Conservation (phyloP, 2,797 vertebrate genomes). For the Varecia variegata region DNA sequence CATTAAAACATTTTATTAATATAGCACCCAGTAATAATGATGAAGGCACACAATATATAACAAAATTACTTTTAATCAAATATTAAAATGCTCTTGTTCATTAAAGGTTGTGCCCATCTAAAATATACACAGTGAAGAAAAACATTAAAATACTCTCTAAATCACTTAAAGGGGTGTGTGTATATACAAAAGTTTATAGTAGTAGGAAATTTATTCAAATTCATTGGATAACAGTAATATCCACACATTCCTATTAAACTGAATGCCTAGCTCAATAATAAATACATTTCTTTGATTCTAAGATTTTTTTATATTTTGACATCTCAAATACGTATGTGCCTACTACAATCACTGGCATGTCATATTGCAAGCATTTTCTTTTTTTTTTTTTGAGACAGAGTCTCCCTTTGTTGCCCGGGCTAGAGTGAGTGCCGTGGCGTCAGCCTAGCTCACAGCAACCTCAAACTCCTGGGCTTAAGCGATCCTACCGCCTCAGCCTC, state of each 20-base stretch:
- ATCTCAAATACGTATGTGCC: not conserved
- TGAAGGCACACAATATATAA: slow-evolving; percentile 63
- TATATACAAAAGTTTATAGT: not conserved
- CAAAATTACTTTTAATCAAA: slow-evolving; percentile 51
- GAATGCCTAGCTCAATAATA: not conserved
- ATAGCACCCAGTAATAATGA: slow-evolving; percentile 38
- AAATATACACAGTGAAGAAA: slow-evolving; percentile 49
- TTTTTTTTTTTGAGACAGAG: too few relatives aligned
- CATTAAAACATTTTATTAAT: slow-evolving; percentile 26
- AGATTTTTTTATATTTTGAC: not conserved
- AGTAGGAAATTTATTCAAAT: not conserved
- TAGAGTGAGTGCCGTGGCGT: too few relatives aligned
- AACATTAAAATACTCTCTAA: not conserved
- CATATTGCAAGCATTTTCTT: not conserved
- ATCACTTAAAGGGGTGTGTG: not conserved
- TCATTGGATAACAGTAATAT: not conserved
- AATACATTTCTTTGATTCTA: slow-evolving; percentile 29
- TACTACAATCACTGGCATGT: not conserved
- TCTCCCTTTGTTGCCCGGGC: too few relatives aligned
- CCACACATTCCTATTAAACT: not conserved
- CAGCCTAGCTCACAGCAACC: too few relatives aligned
- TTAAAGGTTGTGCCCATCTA: slow-evolving; percentile 39
- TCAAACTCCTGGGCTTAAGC: too few relatives aligned
- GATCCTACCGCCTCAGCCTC: too few relatives aligned
- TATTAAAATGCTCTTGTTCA: slow-evolving; percentile 33